Base-by-base conservation (phyloP, 2,113 vertebrate species). In the Jacana jacana region DNA sequence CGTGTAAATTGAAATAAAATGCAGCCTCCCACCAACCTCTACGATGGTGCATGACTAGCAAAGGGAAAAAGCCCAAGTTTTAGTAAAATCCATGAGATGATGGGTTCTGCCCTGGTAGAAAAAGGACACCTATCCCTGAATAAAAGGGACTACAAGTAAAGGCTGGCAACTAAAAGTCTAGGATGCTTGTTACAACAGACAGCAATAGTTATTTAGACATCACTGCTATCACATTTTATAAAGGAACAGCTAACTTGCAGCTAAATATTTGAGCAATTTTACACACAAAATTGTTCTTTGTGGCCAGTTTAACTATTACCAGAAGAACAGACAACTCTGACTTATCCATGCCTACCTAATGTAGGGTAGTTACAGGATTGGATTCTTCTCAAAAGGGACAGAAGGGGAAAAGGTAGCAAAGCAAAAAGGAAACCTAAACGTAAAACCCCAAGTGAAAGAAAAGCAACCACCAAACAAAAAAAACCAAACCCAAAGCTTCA, bases 401-500 rank as follows among this genome's bases (percentile, higher is more conserved):
- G 30, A 61, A 66, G 3, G 6, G 37, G 31, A 76, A 91, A 86
- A 79, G 1, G 4, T 0, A 3, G 30, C 12, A 39, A 52, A 60
- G 23, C 1, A 7, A 33, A n/a, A 33, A 49, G 70, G 18, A 44
- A 44, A 16, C 44, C 44, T 17, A 44, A 44, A 44, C 44, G 18
- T 20, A 46, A 46, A 44, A 9, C 19, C 14, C 11, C 51, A 19
- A 25, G 18, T 13, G 19, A n/a, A 55, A 55, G 71, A 8, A 44
- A 10, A n/a, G 8, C 7, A 58, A 58, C 55, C 7, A 33, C 33
- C 33, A n/a, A 58, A 33, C 14, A 7, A 35, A 52, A 75, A 75
- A 8, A 2, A 1, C 11, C 10, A 44, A 17, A 37, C 11, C 31
- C 17, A 60, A 60, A 6, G 3, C 17, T 52, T 18, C 5, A 2